Conservation (phyloP, 2,888 invertebrate genomes). For the Ferdinandea cuprea region DNA sequence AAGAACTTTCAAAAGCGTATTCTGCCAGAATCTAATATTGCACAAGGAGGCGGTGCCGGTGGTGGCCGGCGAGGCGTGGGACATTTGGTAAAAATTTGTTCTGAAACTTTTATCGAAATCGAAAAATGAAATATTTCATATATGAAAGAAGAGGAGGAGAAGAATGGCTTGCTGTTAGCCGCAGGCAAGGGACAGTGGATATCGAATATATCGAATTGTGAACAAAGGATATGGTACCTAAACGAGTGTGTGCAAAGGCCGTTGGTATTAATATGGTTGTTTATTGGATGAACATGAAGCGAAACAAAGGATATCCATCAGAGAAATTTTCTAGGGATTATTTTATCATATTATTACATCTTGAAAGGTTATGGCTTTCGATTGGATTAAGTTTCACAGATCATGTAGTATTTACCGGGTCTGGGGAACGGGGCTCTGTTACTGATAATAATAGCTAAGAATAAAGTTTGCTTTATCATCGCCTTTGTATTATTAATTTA, state of each 20-base stretch:
- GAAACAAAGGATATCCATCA: conserved; percentile 48
- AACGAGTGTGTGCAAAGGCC: background rate
- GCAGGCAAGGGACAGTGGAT: conserved; percentile 25
- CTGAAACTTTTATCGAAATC: conserved; percentile 67
- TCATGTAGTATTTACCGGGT: conserved; percentile 2
- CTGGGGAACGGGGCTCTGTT: background rate
- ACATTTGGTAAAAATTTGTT: conserved; percentile 47
- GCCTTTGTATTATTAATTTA: conserved; percentile 12
- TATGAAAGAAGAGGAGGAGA: conserved; percentile 44
- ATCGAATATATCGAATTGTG: conserved; percentile 64
- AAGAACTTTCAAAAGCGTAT: background rate
- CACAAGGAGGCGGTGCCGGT: background rate
- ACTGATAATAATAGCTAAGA: conserved; percentile 24
- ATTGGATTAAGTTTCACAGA: conserved; percentile 58
- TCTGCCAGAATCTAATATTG: conserved; percentile 2
- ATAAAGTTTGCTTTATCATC: conserved; percentile 37
- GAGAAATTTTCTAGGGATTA: conserved; percentile 52
- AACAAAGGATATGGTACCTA: conserved; percentile 53
- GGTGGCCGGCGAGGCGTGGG: no score
- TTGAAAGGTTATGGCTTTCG: conserved; percentile 60
- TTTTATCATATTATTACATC: conserved; percentile 66
- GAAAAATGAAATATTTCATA: conserved; percentile 63
- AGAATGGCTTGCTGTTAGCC: conserved; percentile 10
- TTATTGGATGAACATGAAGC: conserved; percentile 61
- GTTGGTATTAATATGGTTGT: conserved; percentile 51